Percentiles rank a stretch among this genome's conserved stretches.
phyloP scores from a whole-genome alignment of 1,140 invertebrate species.

The Leptinotarsa defecta region DNA sequence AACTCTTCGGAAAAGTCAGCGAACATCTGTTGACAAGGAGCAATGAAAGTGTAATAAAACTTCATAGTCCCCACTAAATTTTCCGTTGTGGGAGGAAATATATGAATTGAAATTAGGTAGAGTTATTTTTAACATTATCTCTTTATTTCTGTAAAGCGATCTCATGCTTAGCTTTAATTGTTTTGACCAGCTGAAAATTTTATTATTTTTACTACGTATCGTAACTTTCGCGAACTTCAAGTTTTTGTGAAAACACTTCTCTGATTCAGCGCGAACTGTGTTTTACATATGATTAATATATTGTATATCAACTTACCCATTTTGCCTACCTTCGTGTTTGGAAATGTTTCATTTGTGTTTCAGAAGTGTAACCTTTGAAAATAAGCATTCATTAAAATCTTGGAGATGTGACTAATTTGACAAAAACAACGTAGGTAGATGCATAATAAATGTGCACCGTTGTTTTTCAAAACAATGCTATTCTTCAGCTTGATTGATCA shows the following conservation, averaged over 20 bases:
- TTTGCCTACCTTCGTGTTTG: too few relatives aligned
- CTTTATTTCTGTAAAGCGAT: slow-evolving; percentile 15
- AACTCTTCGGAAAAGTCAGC: background rate
- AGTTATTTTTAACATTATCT: slow-evolving; percentile 24
- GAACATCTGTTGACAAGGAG: slow-evolving; percentile 16
- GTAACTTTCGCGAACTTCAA: background rate
- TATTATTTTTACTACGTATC: slow-evolving; percentile 1
- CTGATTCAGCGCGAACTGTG: too few relatives aligned
- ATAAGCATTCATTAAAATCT: too few relatives aligned
- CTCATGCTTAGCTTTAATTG: slow-evolving; percentile 3
- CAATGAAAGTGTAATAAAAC: slow-evolving; percentile 17
- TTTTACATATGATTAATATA: too few relatives aligned
- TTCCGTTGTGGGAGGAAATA: slow-evolving; percentile 21
- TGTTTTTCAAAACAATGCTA: too few relatives aligned
- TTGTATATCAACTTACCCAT: too few relatives aligned
- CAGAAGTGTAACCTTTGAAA: too few relatives aligned
- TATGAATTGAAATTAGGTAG: slow-evolving; percentile 20
- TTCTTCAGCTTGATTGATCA: too few relatives aligned
- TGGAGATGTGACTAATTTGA: too few relatives aligned
- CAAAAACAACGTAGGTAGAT: too few relatives aligned
- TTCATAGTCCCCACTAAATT: slow-evolving; percentile 23
- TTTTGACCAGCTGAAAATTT: background rate
- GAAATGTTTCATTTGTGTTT: too few relatives aligned
- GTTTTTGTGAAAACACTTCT: background rate
- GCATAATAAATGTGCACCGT: too few relatives aligned